Evolutionary conservation across 2,797 vertebrate genomes (phyloP), one percentile per base, ranked within the genome.

Genomic region (Helostoma temminkii): DNA sequence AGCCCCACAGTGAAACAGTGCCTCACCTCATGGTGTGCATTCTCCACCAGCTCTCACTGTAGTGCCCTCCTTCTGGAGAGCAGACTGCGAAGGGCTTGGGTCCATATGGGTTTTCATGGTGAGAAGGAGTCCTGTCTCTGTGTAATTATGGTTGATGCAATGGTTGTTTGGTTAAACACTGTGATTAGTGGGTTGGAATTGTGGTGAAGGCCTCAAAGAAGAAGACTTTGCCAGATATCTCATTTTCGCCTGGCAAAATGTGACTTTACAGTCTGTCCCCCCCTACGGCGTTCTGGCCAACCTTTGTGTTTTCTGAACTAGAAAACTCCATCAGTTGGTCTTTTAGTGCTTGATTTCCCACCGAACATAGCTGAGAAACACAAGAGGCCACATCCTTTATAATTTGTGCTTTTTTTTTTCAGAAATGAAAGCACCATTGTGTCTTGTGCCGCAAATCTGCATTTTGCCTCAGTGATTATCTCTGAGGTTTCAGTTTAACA

Each of bases 71-170:
- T 54, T 48, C 62, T 43, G 42, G 43, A 67, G 49, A 45, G 56
- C 78, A 83, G 66, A 76, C 68, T 56, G 24, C 61, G 28, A 11
- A 46, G 3, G 58, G 69, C 75, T 62, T 9, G 18, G 70, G 62
- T 72, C 69, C 78, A 82, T 71, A 60, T 36, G 18, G 84, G 60
- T 78, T 80, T 85, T 88, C 67, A 74, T 82, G 82, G 90, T 81
- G 85, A 88, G 78, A 74, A 72, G 45, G 54, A 80, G 53, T 43
- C 53, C 58, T 57, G 69, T 60, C 65, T 50, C 73, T 25, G 46
- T 82, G 85, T 88, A 87, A 92, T 93, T 89, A 89, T 89, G 93
- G 93, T 93, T 90, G 93, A 87, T 87, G 93, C 93, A 89, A 93
- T 90, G 92, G 89, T 92, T 93, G 93, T 91, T 92, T 18, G 77